Base-by-base conservation (phyloP, 2,113 vertebrate species). In the Sula dactylatra region DNA sequence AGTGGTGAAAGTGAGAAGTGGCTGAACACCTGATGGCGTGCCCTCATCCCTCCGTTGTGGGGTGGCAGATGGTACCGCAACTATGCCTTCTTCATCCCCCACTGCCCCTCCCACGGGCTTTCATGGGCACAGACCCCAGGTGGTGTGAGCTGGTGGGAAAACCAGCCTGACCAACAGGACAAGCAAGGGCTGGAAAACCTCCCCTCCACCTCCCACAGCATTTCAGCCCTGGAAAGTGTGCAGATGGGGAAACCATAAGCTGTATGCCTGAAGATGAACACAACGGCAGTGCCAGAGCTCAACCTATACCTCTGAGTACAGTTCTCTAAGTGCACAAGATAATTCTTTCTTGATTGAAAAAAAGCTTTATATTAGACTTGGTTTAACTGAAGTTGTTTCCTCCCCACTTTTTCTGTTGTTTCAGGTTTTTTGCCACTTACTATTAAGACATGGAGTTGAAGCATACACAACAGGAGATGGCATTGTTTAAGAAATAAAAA, bases 21-120 rank as follows among this genome's bases (percentile, higher is more conserved):
- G 6, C 14, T 85, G 29, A 93, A 71, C 22, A 56, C 4, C 4
- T 0, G 2, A 47, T 24, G 27, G 36, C 1, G 1, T 76, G 12
- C 11, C 27, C 27, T 78, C 19, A 45, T 4, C 8, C 3, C 27
- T 71, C n/a, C 7, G 6, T 32, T 55, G 8, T 2, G 0, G 11
- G 4, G 29, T 54, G 54, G 42, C 27, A 58, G 22, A 49, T 44
- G 7, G 55, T 54, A 31, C 13, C 42, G 86, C 16, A 1, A 0
- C 16, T 19, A 38, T 0, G 3, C 10, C 14, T 58, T 36, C 45
- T 58, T 59, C 27, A 55, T 40, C 42, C 8, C 14, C 4, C 4
- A 4, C 44, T 88, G 22, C 2, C 5, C 4, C 8, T 45, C 2
- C 0, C 2, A 0, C 1, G 3, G 27, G 3, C 6, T 90, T 47